Evolutionary conservation across 2,888 invertebrate species (phyloP).

Genomic region (Tolmerus cingulatus): DNA sequence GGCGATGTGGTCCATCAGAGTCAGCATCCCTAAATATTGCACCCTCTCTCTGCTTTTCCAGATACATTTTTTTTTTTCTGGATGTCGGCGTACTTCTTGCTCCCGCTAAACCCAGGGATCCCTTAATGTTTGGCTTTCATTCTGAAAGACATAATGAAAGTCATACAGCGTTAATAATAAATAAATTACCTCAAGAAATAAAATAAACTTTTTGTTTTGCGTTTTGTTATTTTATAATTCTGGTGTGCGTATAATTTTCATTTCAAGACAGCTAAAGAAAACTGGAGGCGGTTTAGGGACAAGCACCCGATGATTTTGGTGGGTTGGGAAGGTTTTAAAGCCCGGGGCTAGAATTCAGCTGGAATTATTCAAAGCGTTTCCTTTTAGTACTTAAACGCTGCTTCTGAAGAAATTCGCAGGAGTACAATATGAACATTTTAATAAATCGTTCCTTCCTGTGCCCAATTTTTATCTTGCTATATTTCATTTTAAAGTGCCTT

Average conservation of each 20-base stretch:
- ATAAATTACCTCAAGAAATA: slow-evolving; percentile 54
- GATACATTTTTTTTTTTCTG: not conserved
- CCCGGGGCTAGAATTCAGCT: not conserved
- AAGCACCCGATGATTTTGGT: not conserved
- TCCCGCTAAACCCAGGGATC: not conserved
- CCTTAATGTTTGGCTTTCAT: slow-evolving; percentile 52
- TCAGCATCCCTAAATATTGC: not conserved
- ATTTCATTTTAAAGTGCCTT: not conserved
- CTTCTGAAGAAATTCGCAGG: not conserved
- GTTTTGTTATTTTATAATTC: slow-evolving; percentile 34
- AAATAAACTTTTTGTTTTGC: slow-evolving; percentile 50
- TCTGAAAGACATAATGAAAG: slow-evolving; percentile 53
- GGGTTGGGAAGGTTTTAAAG: not conserved
- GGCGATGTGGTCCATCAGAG: not conserved
- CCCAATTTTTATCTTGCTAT: not conserved
- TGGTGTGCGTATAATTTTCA: not conserved
- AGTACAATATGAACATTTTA: not conserved
- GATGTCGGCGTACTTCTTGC: not conserved
- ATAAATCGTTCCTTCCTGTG: not conserved
- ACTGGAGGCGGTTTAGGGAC: not conserved
- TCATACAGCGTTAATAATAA: slow-evolving; percentile 53
- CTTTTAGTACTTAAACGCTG: not conserved
- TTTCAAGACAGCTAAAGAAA: not conserved
- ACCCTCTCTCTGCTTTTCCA: not conserved
- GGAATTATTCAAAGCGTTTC: not conserved